Evolutionary conservation across 2,113 vertebrate species (phyloP).

Genomic region (Corythornis vintsioides): DNA sequence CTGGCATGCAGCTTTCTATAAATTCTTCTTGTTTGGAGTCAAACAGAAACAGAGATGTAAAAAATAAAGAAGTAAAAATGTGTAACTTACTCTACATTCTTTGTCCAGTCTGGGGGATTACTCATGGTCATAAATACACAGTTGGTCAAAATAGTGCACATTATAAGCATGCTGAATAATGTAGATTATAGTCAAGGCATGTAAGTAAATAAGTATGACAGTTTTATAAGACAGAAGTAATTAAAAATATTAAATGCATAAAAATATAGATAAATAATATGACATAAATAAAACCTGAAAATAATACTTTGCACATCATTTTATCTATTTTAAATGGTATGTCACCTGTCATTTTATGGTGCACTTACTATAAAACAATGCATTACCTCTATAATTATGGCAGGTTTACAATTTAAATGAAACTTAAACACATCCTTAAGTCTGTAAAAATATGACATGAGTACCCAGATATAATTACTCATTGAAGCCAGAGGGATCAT

Average conservation of each 20-base stretch:
- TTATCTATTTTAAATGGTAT: neutral
- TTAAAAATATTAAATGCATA: neutral
- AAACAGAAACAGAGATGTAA: neutral
- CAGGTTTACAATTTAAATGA: conserved; percentile 1
- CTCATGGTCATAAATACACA: conserved; percentile 99
- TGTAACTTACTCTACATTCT: conserved; percentile 96
- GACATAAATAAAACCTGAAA: neutral
- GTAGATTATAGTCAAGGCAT: conserved; percentile 89
- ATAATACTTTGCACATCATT: neutral
- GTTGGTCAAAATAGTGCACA: conserved; percentile 99
- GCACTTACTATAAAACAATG: neutral
- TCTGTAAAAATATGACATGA: neutral
- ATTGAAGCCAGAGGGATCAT: neutral
- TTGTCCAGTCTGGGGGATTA: conserved; percentile 95
- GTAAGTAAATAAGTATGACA: neutral
- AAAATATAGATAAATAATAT: neutral
- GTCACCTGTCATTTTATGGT: neutral
- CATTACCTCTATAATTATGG: neutral
- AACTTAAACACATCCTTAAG: neutral
- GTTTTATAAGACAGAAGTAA: neutral
- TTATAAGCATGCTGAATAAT: conserved; percentile 97
- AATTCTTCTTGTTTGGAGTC: neutral
- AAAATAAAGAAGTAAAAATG: neutral
- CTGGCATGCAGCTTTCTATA: neutral
- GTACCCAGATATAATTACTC: neutral